Evolutionary conservation across 1,140 invertebrate genomes (phyloP), one percentile per base, ranked within the genome.

Genomic region (Gonatopus flavifemur): DNA sequence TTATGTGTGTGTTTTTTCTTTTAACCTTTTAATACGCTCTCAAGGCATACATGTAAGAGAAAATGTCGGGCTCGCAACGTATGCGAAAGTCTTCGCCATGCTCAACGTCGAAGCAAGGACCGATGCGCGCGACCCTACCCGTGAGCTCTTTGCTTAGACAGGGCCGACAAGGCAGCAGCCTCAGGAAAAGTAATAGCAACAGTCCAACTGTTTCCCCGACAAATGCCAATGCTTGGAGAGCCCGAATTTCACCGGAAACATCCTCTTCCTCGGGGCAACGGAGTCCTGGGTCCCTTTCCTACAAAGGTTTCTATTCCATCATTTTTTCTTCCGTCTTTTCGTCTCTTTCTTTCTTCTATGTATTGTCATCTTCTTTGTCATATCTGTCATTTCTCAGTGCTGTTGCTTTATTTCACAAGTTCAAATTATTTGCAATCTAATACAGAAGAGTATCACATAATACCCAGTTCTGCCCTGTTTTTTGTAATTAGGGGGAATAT

Each of bases 121-220:
- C 87, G 49, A 84, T 88, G 83, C 82, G 85, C 69, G 87, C 86
- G 31, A 88, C 86, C 38, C 76, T 89, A 57, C 86, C 87, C 37
- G 84, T 88, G 53, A 85, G 85, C 52, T 87, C 86, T 36, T 78
- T 88, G 22, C 78, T 87, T 60, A 81, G 86, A 59, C 82, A 84
- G 61, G 80, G 82, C 59, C 74, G 77, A 46, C 67, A 74, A 35
- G 64, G 67, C 44, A 82, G 78, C 57, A 80, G 76, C 31, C 66
- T 84, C 20, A 79, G 81, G 62, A 84, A 84, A 67, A 85, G 81
- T 55, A 79, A 82, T 55, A 80, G 78, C 62, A 84, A 81, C 65
- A 87, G 84, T 64, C 84, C 84, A 9, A 82, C 81, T 3, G 73
- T 85, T 35, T 86, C 84, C 16, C 85, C 85, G 20, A 85, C 84